These are phyloP conservation scores for Psettodes erumei DNA, from an alignment of 2,113 vertebrate species.

Conservation along the genomic window DNA sequence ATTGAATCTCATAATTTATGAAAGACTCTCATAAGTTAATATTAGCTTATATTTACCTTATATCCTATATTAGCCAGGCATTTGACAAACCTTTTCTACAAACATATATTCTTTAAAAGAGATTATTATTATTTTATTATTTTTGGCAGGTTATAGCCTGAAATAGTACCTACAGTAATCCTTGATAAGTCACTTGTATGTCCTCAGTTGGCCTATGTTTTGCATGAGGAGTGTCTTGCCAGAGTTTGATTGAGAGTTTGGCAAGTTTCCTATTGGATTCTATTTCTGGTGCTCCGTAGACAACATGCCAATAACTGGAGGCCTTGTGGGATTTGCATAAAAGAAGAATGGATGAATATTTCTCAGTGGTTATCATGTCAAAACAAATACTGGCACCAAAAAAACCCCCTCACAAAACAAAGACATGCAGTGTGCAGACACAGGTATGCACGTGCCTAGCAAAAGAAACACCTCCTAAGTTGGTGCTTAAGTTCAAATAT, in stretches of 20 bases:
- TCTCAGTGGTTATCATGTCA: slow-evolving; percentile 58
- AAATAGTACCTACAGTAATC: slow-evolving; percentile 64
- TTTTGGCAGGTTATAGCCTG: slow-evolving; percentile 43
- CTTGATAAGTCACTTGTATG: slow-evolving; percentile 59
- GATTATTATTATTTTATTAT: too few relatives aligned
- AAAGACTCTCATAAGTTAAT: not conserved
- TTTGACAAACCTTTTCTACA: slow-evolving; percentile 23
- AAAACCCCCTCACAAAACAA: slow-evolving; percentile 1
- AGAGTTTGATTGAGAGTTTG: slow-evolving; percentile 78
- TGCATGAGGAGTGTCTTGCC: slow-evolving; percentile 67
- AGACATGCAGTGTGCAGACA: not conserved
- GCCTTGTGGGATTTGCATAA: slow-evolving; percentile 71
- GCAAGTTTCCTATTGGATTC: slow-evolving; percentile 67
- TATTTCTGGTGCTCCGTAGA: slow-evolving; percentile 71
- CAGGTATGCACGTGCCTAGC: slow-evolving; percentile 1
- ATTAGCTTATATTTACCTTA: too few relatives aligned
- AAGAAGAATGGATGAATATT: slow-evolving; percentile 62
- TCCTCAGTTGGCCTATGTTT: slow-evolving; percentile 69
- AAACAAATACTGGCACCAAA: slow-evolving; percentile 62
- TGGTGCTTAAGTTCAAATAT: slow-evolving; percentile 10
- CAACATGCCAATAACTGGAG: slow-evolving; percentile 70
- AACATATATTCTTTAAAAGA: slow-evolving; percentile 11
- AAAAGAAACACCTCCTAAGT: not conserved
- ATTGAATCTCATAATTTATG: slow-evolving; percentile 8
- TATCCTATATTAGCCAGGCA: too few relatives aligned